Evolutionary conservation across 1,140 invertebrate genomes (phyloP), one percentile per base, ranked within the genome.

Genomic region (Drosophila equinoxialis): DNA sequence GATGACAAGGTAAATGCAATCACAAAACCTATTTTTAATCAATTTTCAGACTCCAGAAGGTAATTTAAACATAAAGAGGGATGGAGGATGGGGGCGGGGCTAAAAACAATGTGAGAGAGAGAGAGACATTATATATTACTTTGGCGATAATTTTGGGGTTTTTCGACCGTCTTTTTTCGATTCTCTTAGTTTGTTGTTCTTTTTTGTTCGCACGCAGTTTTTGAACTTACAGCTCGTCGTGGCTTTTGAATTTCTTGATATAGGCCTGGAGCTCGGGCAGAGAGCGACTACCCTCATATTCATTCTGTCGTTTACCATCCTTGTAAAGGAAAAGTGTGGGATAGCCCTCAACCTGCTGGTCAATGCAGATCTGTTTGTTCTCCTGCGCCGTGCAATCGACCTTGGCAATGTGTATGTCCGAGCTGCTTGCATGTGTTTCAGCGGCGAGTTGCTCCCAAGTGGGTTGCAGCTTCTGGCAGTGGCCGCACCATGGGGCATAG

Each of bases 401-500:
- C 92, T 96, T 96, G 11, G 94, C 94, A 69, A 97, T 95, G 11
- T 85, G 94, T 41, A 96, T 93, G 74, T 3, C 66, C 0, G 59
- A 42, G 6, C 91, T 73, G 23, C 93, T 93, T 1, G 81, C 83
- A 13, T 93, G 82, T 81, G 95, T 95, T 74, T 96, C 95, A 13
- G 94, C 94, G 0, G 94, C 95, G 6, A 96, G 83, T 62, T 96
- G 94, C 66, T 96, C 94, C 95, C 95, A 96, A 7, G 94, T 95
- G 2, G 95, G 94, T 7, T 95, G 94, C 65, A 96, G 79, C 68
- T 95, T 92, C 85, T 96, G 95, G 71, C 95, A 96, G 81, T 96
- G 95, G 7, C 95, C 95, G 79, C 95, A 96, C 96, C 96, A 97
- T 1, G 96, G 96, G 23, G 96, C 96, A 92, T 96, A 97, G 91